These are phyloP conservation scores for Zoanthus sansibaricus DNA, from an alignment of 92 coral and sea anemone genomes.

Conservation along the genomic window DNA sequence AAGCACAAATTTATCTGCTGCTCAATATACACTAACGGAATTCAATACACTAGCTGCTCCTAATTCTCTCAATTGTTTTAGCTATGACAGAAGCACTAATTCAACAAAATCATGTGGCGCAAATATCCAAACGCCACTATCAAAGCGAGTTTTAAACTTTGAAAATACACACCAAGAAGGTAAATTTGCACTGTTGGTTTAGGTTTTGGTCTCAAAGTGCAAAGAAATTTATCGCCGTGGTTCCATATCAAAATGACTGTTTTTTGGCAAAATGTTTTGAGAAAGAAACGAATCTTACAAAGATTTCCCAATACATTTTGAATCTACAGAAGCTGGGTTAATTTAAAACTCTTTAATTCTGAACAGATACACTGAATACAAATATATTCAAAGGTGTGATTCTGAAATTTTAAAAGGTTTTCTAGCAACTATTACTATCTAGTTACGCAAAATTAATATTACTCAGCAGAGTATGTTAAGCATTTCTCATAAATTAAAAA, in stretches of 20 bases:
- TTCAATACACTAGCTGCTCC: too few relatives aligned
- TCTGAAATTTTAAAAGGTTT: background rate
- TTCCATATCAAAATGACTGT: background rate
- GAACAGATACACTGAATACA: conserved; percentile 15
- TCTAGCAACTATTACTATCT: background rate
- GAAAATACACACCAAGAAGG: background rate
- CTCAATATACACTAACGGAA: too few relatives aligned
- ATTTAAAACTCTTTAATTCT: conserved; percentile 9
- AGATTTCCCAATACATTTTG: conserved; percentile 24
- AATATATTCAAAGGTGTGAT: conserved; percentile 1
- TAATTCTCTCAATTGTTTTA: too few relatives aligned
- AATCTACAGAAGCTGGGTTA: conserved; percentile 20
- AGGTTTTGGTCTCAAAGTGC: background rate
- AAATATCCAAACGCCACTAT: background rate
- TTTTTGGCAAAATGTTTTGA: background rate
- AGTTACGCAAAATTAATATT: background rate
- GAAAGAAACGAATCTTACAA: conserved; percentile 5
- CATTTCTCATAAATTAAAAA: background rate
- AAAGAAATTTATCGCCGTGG: background rate
- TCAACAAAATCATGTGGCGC: background rate
- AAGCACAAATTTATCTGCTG: too few relatives aligned
- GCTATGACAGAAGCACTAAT: background rate
- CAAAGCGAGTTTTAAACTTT: background rate
- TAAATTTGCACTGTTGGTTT: background rate
- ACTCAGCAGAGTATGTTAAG: background rate